Conservation (phyloP, 2,113 vertebrate species). For the crab-eating macaque (Macaca fascicularis) region DNA sequence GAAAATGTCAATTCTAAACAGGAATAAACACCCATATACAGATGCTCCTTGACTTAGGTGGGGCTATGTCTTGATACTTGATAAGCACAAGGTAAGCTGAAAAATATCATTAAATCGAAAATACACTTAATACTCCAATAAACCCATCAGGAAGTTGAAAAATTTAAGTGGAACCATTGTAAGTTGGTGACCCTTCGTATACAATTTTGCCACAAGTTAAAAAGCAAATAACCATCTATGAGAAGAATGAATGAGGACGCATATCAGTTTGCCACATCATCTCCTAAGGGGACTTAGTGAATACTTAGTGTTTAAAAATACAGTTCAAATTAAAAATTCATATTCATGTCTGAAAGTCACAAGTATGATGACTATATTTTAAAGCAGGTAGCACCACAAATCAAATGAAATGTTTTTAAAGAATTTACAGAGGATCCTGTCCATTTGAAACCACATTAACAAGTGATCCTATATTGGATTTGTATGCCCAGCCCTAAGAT, state of each 20-base stretch:
- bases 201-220: constrained; percentile 77
- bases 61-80: background rate
- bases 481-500: rapidly evolving
- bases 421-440: background rate
- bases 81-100: background rate
- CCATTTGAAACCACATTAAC: background rate
- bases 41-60: background rate
- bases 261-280: constrained; percentile 22
- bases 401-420: background rate
- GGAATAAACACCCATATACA: constrained; percentile 66
- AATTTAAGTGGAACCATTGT: background rate
- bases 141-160: background rate
- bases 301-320: constrained; percentile 43
- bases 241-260: constrained; percentile 64
- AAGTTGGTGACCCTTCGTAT: background rate
- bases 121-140: background rate
- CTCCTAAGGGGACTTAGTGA: constrained; percentile 42
- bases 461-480: background rate
- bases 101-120: background rate
- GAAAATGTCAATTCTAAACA: constrained; percentile 75
- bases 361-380: constrained; percentile 31
- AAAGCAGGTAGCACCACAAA: background rate
- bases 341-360: background rate
- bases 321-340: constrained; percentile 19
- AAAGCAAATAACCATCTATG: constrained; percentile 71